Percentiles rank a stretch among this genome's conserved stretches.
These are phyloP conservation scores for Margarornis squamiger DNA, from an alignment of 2,797 vertebrate genomes.

Conservation along the genomic window DNA sequence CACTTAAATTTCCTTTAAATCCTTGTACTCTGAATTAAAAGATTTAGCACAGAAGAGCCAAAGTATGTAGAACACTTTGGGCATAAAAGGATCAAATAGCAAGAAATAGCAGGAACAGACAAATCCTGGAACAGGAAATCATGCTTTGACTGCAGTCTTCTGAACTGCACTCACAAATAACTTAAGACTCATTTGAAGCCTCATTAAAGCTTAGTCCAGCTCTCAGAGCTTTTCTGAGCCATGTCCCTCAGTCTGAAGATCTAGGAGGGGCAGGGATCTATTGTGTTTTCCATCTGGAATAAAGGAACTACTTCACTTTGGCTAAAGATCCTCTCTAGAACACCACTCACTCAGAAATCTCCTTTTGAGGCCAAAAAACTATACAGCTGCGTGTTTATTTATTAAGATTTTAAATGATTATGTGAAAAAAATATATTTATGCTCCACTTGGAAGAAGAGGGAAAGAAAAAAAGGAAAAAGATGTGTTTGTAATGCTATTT, in stretches of 20 bases:
- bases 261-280: not conserved
- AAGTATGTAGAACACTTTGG: not conserved
- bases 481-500: not conserved
- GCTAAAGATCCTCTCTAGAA: not conserved
- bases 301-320: not conserved
- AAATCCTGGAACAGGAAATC: not conserved
- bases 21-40: not conserved
- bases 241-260: not conserved
- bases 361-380: not conserved
- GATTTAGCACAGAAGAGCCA: not conserved
- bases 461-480: fast-evolving
- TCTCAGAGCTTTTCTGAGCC: not conserved
- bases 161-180: not conserved
- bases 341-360: not conserved
- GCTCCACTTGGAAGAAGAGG: fast-evolving
- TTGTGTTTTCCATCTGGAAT: not conserved
- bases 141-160: not conserved
- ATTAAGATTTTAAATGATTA: not conserved
- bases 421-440: not conserved
- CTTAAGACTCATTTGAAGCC: not conserved
- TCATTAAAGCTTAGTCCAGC: not conserved
- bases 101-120: not conserved
- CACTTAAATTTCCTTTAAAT: not conserved
- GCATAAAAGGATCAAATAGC: not conserved
- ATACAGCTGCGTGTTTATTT: fast-evolving